Evolutionary conservation across 2,113 vertebrate species (phyloP), one percentile per base, ranked within the genome.

Genomic region (Gopherus evgoodei): DNA sequence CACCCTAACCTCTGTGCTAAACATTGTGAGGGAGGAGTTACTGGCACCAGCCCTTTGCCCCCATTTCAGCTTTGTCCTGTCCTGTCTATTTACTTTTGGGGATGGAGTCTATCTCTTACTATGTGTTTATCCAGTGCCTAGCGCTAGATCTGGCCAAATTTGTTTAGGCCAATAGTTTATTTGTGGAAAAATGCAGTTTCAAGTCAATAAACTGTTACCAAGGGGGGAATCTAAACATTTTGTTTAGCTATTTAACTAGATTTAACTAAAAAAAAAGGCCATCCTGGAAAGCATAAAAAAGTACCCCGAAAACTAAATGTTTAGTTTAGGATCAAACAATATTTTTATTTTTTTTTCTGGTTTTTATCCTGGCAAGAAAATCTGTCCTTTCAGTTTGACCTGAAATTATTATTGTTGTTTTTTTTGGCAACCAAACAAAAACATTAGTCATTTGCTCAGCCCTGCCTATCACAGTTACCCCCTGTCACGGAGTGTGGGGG

Each of bases 91-190:
- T 35, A 2, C 52, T 17, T 59, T 83, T 4, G 27, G 27, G 8
- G 81, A n/a, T n/a, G 16, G 52, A 53, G 25, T 2, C n/a, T 84
- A 13, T 42, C 16, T 14, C 2, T 49, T 57, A 5, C 7, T 17
- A 3, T 1, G 1, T 2, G 19, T 42, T 53, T 84, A 12, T 44
- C 11, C 0, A 1, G 1, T 27, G 29, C 31, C 21, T 44, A 31
- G 44, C 13, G n/a, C 8, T 29, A 80, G 65, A 53, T 49, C 24
- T 12, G 12, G 57, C 10, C 31, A 11, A 59, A 59, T 59, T 56
- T 59, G 57, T 59, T 59, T 59, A 29, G 27, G 57, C 57, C 10
- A 59, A 59, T 29, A 59, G 57, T 59, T 59, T 29, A 31, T 29
- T 13, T 59, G 11, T 59, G 27, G 27, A 6, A 59, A 59, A 29